phyloP scores from a whole-genome alignment of 2,888 invertebrate species.

The Lasioglossum vierecki region DNA sequence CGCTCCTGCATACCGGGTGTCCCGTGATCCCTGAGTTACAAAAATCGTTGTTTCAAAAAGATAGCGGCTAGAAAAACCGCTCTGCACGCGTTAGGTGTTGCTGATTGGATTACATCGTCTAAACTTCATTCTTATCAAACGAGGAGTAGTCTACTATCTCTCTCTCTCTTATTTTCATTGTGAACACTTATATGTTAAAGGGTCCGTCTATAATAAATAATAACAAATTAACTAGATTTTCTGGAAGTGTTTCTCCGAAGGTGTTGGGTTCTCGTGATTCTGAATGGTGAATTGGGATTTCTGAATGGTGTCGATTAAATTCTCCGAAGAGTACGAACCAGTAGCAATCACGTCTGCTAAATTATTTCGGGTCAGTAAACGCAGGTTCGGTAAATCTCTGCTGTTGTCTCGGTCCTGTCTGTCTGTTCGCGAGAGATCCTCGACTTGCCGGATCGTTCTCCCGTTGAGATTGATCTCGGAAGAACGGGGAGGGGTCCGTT shows the following conservation, averaged over 20 bases:
- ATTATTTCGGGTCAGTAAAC: background rate
- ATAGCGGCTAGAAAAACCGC: no score
- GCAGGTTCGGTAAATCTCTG: background rate
- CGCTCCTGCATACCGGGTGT: no score
- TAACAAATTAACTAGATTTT: background rate
- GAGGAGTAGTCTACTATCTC: no score
- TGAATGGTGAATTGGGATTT: no score
- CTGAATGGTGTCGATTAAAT: background rate
- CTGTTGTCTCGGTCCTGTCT: background rate
- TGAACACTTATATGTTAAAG: no score
- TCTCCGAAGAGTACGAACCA: background rate
- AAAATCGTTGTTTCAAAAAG: no score
- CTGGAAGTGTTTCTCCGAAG: no score
- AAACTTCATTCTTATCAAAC: background rate
- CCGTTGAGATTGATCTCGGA: background rate
- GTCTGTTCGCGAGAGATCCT: slow-evolving; percentile 8
- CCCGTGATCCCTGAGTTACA: no score
- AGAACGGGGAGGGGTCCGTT: background rate
- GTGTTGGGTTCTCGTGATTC: no score
- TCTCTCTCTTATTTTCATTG: no score
- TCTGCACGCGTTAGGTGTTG: background rate
- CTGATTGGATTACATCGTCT: no score
- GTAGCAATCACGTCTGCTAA: background rate
- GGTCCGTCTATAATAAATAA: no score
- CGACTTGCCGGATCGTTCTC: background rate